Percentiles rank a stretch among this genome's conserved stretches.
phyloP scores from a whole-genome alignment of 2,113 vertebrate genomes.

The Anhinga rufa region DNA sequence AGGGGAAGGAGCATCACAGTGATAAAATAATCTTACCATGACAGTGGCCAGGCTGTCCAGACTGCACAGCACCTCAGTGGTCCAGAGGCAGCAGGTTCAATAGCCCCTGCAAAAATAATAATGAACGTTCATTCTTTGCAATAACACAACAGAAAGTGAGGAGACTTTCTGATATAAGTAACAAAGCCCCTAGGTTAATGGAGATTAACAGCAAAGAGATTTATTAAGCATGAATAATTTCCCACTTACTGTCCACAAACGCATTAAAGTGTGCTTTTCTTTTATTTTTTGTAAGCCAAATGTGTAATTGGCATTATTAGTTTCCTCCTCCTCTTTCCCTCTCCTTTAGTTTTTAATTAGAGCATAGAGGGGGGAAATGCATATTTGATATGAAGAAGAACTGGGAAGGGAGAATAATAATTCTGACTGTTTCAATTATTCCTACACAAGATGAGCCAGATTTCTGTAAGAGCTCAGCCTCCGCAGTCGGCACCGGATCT shows the following conservation, averaged over 20 bases:
- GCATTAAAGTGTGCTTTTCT: constrained; percentile 12
- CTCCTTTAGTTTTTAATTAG: constrained; percentile 50
- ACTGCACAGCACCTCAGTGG: background rate
- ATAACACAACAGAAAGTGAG: background rate
- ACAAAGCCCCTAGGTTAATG: constrained; percentile 27
- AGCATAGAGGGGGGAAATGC: background rate
- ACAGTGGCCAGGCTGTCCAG: background rate
- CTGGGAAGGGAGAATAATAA: background rate
- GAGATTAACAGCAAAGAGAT: constrained; percentile 44
- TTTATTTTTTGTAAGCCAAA: constrained; percentile 34
- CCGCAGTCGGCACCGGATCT: background rate
- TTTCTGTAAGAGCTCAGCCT: background rate
- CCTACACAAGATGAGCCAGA: background rate
- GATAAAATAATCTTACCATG: background rate
- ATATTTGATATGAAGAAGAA: background rate
- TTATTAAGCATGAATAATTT: constrained; percentile 62
- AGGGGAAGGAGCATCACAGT: background rate
- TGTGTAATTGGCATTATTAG: constrained; percentile 43
- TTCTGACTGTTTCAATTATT: constrained; percentile 17
- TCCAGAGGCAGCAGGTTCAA: background rate
- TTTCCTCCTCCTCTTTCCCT: constrained; percentile 26
- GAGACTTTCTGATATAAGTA: background rate
- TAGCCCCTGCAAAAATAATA: background rate
- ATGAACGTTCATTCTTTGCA: background rate
- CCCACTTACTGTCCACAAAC: constrained; percentile 40